Base-by-base conservation (phyloP, 2,797 vertebrate species). In the Huso huso region DNA sequence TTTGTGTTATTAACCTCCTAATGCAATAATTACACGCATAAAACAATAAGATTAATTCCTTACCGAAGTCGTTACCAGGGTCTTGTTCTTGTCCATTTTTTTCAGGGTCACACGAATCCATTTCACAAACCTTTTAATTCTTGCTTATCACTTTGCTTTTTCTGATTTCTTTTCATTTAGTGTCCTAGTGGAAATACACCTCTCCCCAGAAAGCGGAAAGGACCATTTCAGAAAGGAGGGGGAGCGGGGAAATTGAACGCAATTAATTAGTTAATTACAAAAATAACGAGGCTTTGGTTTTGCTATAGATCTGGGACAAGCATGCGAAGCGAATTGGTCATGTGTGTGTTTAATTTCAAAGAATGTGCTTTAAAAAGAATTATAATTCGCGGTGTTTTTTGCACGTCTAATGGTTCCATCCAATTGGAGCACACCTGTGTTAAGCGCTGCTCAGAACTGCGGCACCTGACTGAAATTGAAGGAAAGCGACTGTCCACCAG, bases 11-110 rank as follows among this genome's bases (percentile, higher is more conserved):
- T 58, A 58, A 58, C 13, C 8, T 9, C 9, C 55, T 58, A 58
- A 58, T 58, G 55, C 55, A 58, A 58, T 58, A 6, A 58, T 58
- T 10, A 58, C 55, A 15, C 55, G 55, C 55, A 58, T n/a, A 58
- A 10, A 58, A 58, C 12, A 58, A 11, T 6, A 58, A 58, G 12
- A 1, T 6, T 6, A 58, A 53, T 53, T 53, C 6, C 55, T 58
- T 58, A 58, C 55, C 55, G 12, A 58, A 58, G 10, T 58, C 55
- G 12, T n/a, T n/a, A n/a, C 6, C 55, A 13, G 55, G 6, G 10
- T 58, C 12, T 6, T 58, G 10, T 3, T 58, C 12, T 58, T 58
- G 3, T 6, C 6, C 13, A 7, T 58, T 10, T 4, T n/a, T 7
- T 3, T 37, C 23, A 37, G 23, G 23, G 2, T 37, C 23, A 37